Conservation (phyloP, 2,888 invertebrate species). For the Sminthurides aquaticus region DNA sequence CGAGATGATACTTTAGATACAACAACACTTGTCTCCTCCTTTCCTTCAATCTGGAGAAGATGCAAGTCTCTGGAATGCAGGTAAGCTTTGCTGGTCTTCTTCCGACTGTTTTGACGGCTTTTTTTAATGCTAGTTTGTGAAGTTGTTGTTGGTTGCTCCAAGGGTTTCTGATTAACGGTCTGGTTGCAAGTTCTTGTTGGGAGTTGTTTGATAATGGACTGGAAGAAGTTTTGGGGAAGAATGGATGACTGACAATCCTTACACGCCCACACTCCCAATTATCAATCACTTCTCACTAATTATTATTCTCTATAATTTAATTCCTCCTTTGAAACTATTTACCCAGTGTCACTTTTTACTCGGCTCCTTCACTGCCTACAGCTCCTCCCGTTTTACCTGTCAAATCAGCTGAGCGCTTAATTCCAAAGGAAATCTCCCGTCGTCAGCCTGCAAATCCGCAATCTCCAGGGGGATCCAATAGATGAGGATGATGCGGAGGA, state of each 20-base stretch:
- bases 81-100: not conserved
- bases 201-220: too few species aligned
- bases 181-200: too few species aligned
- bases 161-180: too few species aligned
- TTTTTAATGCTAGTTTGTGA: too few species aligned
- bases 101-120: too few species aligned
- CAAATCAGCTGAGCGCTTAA: not conserved
- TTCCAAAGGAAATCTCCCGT: too few species aligned
- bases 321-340: not conserved
- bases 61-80: not conserved
- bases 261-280: not conserved
- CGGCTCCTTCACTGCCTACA: not conserved
- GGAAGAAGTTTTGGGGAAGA: too few species aligned
- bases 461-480: too few species aligned
- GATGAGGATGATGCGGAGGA: not conserved
- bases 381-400: not conserved
- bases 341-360: not conserved
- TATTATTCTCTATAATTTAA: not conserved
- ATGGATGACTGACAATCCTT: not conserved
- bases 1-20: not conserved
- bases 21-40: not conserved
- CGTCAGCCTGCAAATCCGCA: too few species aligned
- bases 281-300: constrained; percentile 5
- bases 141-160: too few species aligned
- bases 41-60: not conserved